Evolutionary conservation across 2,888 invertebrate species (phyloP), one percentile per base, ranked within the genome.

Genomic region (Anticlea derivata): DNA sequence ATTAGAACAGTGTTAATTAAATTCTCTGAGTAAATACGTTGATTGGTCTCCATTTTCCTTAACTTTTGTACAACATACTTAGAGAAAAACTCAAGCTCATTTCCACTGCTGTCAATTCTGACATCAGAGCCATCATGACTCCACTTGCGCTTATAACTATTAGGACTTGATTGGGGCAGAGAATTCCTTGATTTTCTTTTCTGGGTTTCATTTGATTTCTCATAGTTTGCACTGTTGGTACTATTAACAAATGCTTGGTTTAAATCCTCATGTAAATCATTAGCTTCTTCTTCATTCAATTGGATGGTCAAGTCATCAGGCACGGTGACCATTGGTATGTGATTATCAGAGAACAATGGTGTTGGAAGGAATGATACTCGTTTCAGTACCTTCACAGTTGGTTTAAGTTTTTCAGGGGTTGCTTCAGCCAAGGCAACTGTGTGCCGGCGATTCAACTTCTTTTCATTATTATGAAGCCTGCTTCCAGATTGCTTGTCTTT

Each of bases 281-380:
- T 82, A 1, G 80, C 88, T 64, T 90, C 88, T 69, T 88, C 86
- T 49, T 88, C 86, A 72, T 88, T 89, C n/a, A 90, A 65, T 20
- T 89, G 86, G 54, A 90, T 87, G n/a, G 90, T 87, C 40, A 90
- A 76, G 63, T 90, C 90, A 77, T 90, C 90, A 0, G 90, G 90
- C 1, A 90, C 90, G 0, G 90, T 86, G 0, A 90, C 86, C 90
- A 90, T 90, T 0, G 90, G 90, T 27, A 85, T 75, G 74, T 89
- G 87, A 48, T 88, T 84, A 3, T 89, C 90, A 23, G 80, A 80
- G 61, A 89, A 88, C 10, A 86, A 57, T 2, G 90, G 89, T 3
- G 88, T 82, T 0, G 89, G 90, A 4, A 90, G 70, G 57, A 89
- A 88, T 40, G 89, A 89, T 7, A 90, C 89, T 38, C 75, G 78